Conservation (phyloP, 2,113 vertebrate genomes). For the Upupa epops region DNA sequence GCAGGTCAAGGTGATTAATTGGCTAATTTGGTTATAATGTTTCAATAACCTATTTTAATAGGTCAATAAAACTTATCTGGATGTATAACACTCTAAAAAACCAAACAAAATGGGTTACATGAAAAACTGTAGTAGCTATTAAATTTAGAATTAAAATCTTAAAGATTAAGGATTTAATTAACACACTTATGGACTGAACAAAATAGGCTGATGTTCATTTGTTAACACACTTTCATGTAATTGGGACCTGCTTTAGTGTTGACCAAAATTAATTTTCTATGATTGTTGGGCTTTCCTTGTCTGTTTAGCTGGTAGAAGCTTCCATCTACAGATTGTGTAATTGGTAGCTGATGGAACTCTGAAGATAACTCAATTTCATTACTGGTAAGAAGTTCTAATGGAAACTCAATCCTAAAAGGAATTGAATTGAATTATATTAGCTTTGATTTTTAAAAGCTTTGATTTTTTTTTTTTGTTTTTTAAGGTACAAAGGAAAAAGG, state of each 20-base stretch:
- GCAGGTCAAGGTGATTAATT: background rate
- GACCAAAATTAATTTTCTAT: background rate
- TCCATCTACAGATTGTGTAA: background rate
- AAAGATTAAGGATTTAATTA: background rate
- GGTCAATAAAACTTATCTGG: background rate
- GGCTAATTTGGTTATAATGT: background rate
- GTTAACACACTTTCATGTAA: background rate
- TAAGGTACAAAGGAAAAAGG: background rate
- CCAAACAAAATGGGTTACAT: background rate
- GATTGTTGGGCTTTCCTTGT: background rate
- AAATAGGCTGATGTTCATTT: background rate
- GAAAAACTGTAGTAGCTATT: background rate
- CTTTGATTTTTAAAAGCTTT: background rate
- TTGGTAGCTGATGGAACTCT: background rate
- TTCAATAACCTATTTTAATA: background rate
- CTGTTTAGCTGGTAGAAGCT: background rate
- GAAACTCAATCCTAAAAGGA: rapidly evolving
- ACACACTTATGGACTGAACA: background rate
- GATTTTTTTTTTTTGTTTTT: background rate
- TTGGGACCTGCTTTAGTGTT: background rate
- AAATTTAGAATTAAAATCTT: background rate
- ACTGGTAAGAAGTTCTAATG: background rate
- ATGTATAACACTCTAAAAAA: background rate
- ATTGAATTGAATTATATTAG: background rate
- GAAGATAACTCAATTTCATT: background rate